phyloP scores from a whole-genome alignment of 2,797 vertebrate species.

The Thalassophryne amazonica region DNA sequence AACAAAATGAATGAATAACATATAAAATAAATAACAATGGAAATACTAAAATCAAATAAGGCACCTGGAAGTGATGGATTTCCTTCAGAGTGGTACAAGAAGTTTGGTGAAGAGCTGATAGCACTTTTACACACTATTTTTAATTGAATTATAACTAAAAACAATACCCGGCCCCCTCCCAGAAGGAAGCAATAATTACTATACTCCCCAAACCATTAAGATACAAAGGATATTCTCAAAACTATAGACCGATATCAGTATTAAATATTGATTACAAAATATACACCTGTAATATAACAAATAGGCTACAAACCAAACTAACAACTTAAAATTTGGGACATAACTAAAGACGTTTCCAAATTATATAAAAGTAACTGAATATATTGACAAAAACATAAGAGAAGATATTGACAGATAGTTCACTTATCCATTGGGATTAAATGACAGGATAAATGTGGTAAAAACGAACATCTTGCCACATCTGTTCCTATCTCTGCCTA shows the following conservation, averaged over 20 bases:
- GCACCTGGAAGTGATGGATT: background rate
- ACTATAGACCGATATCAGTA: background rate
- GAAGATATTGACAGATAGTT: too few relatives aligned
- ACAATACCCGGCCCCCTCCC: background rate
- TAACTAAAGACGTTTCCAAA: too few relatives aligned
- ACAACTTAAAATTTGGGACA: too few relatives aligned
- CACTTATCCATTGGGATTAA: too few relatives aligned
- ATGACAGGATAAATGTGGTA: too few relatives aligned
- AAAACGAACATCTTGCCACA: too few relatives aligned
- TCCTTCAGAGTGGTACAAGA: background rate
- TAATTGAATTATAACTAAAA: background rate
- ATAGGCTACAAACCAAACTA: background rate
- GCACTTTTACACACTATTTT: background rate
- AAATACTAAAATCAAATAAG: background rate
- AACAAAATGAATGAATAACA: background rate
- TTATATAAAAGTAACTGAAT: too few relatives aligned
- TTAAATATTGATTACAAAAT: background rate
- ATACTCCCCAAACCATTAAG: background rate
- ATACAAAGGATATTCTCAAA: too few relatives aligned
- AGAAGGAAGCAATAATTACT: background rate
- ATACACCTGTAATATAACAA: background rate
- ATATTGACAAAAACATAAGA: too few relatives aligned
- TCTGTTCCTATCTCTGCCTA: too few relatives aligned
- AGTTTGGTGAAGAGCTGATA: background rate
- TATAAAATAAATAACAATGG: background rate